A percentile compares a stretch with the other conserved stretches of the same genome.
Evolutionary conservation across 2,888 invertebrate genomes (phyloP).

Genomic region (Harpagoxenus sublaevis): DNA sequence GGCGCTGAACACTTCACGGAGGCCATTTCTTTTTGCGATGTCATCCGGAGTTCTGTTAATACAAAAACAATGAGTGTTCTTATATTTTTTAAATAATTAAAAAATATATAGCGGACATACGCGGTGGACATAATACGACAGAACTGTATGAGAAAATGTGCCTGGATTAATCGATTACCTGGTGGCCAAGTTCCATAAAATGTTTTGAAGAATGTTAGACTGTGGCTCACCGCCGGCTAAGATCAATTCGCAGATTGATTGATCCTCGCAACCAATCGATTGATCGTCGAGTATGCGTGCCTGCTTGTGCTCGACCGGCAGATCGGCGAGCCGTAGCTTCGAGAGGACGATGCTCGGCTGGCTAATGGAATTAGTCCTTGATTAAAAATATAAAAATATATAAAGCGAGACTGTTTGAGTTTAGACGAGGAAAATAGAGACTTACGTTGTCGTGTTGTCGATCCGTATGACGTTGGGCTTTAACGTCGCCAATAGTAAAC

Average conservation of each 20-base stretch:
- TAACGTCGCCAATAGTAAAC: conserved; percentile 90
- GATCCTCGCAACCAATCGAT: conserved; percentile 80
- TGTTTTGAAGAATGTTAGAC: conserved; percentile 74
- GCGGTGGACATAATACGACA: background rate
- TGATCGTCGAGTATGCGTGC: conserved; percentile 57
- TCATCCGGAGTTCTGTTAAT: conserved; percentile 79
- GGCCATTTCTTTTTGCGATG: conserved; percentile 80
- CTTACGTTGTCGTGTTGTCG: conserved; percentile 82
- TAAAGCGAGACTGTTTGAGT: background rate
- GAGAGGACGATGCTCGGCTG: conserved; percentile 83
- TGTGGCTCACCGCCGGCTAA: conserved; percentile 72
- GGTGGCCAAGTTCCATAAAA: conserved; percentile 78
- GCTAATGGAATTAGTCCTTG: conserved; percentile 61
- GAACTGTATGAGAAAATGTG: background rate
- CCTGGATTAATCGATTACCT: conserved; percentile 69
- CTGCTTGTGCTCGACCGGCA: conserved; percentile 81
- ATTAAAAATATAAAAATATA: conserved; percentile 7
- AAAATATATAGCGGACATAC: too few species aligned
- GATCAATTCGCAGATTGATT: conserved; percentile 82
- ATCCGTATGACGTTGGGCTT: conserved; percentile 90
- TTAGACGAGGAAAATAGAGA: conserved; percentile 22
- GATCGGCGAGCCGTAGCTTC: conserved; percentile 80
- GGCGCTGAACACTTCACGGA: conserved; percentile 82
- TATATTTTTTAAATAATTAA: background rate
- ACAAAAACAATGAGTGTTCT: background rate